These are phyloP conservation scores for Anser brachyrhynchus DNA, from an alignment of 2,113 vertebrate species.

Conservation along the genomic window DNA sequence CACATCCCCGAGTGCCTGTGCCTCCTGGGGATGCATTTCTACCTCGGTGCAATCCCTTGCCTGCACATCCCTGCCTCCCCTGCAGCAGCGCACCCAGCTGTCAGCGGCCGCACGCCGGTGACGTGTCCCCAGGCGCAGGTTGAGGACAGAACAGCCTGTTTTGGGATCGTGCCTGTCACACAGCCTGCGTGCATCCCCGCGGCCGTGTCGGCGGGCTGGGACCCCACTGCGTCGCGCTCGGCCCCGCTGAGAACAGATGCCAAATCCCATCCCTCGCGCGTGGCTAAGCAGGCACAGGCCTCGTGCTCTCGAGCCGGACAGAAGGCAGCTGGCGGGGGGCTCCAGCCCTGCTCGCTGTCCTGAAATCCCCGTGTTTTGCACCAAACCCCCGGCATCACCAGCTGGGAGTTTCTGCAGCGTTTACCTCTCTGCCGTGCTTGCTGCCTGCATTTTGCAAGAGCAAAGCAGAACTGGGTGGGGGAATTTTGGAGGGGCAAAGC, in stretches of 20 bases:
- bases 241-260: background rate
- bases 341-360: background rate
- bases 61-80: background rate
- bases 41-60: too few relatives aligned
- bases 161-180: background rate
- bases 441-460: background rate
- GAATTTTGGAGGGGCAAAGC: background rate
- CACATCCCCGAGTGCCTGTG: too few relatives aligned
- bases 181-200: rapidly evolving
- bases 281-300: rapidly evolving
- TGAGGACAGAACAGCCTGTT: background rate
- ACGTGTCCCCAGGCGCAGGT: background rate
- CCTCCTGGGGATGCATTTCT: too few relatives aligned
- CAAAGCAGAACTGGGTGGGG: rapidly evolving
- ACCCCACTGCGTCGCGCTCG: rapidly evolving
- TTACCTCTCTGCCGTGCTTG: rapidly evolving
- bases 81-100: background rate
- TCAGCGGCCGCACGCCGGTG: rapidly evolving
- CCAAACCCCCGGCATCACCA: background rate
- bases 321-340: background rate
- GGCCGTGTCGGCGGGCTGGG: rapidly evolving
- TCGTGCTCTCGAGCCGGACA: rapidly evolving
- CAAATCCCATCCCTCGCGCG: background rate
- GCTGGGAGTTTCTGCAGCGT: background rate
- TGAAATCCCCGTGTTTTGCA: background rate